Evolutionary conservation across 1,140 invertebrate genomes (phyloP).

Genomic region (Lerema accius): DNA sequence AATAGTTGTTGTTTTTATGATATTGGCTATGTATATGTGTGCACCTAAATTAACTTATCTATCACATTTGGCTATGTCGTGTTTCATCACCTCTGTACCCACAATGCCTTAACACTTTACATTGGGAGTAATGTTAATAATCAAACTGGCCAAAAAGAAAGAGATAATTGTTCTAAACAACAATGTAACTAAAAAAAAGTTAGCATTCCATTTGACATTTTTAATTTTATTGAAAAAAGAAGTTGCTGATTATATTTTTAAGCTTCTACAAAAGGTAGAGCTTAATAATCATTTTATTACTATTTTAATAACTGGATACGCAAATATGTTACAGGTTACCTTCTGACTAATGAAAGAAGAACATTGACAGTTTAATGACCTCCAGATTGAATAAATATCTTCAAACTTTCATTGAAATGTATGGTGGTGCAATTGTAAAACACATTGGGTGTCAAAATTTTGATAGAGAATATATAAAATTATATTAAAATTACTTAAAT

Average conservation of each 20-base stretch:
- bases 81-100: conserved; percentile 3
- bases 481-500: no score
- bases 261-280: conserved; percentile 12
- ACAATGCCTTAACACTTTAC: conserved; percentile 16
- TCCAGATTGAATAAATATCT: conserved; percentile 22
- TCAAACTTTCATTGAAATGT: conserved; percentile 15
- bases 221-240: conserved; percentile 1
- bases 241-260: neutral
- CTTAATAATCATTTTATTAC: conserved; percentile 7
- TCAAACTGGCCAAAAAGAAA: neutral
- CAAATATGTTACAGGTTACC: conserved; percentile 67
- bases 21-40: conserved; percentile 46
- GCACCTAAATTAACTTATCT: conserved; percentile 25
- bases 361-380: conserved; percentile 38
- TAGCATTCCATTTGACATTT: neutral
- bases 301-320: conserved; percentile 37
- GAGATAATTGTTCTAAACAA: no score
- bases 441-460: neutral
- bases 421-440: conserved; percentile 29
- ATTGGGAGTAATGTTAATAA: neutral
- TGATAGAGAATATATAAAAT: no score
- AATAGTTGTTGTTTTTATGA: conserved; percentile 34
- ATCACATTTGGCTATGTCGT: conserved; percentile 24
- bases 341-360: conserved; percentile 56
- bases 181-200: neutral